Evolutionary conservation across 2,888 invertebrate species (phyloP).

Genomic region (Lampropteryx suffumata): DNA sequence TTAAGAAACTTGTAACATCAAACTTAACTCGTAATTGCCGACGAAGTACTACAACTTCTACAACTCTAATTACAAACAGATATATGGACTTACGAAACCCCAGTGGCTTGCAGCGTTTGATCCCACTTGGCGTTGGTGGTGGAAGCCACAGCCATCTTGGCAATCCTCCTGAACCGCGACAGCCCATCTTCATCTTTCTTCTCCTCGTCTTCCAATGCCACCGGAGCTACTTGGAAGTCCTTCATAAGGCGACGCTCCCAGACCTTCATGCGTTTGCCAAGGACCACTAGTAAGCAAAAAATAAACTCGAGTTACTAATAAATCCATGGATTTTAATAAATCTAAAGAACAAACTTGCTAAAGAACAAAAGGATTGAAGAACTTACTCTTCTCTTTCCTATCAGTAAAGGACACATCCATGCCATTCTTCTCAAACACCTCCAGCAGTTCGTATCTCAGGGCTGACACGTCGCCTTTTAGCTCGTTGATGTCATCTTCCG

Average conservation of each 20-base stretch:
- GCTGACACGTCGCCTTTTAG: conserved; percentile 96
- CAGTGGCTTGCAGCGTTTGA: conserved; percentile 85
- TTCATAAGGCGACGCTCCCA: conserved; percentile 95
- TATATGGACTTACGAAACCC: conserved; percentile 79
- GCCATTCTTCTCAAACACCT: conserved; percentile 93
- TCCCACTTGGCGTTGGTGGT: conserved; percentile 89
- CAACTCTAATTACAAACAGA: not conserved
- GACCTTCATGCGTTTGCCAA: conserved; percentile 90
- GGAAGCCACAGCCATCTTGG: conserved; percentile 87
- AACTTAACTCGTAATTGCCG: no score
- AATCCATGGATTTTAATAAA: no score
- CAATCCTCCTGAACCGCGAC: conserved; percentile 88
- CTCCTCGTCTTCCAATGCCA: conserved; percentile 84
- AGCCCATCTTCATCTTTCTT: conserved; percentile 82
- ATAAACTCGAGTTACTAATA: no score
- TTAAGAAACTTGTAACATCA: no score
- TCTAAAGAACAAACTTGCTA: no score
- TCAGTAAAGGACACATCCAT: conserved; percentile 91
- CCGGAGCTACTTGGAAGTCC: conserved; percentile 92
- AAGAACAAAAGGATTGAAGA: no score
- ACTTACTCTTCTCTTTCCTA: conserved; percentile 88
- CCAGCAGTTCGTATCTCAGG: conserved; percentile 94
- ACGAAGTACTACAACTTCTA: no score
- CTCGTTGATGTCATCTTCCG: conserved; percentile 96
- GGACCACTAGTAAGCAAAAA: conserved; percentile 78